A percentile compares a stretch with the other conserved stretches of the same genome.
Conservation (phyloP, 2,113 vertebrate species). For the Gymnocephalus cernua region DNA sequence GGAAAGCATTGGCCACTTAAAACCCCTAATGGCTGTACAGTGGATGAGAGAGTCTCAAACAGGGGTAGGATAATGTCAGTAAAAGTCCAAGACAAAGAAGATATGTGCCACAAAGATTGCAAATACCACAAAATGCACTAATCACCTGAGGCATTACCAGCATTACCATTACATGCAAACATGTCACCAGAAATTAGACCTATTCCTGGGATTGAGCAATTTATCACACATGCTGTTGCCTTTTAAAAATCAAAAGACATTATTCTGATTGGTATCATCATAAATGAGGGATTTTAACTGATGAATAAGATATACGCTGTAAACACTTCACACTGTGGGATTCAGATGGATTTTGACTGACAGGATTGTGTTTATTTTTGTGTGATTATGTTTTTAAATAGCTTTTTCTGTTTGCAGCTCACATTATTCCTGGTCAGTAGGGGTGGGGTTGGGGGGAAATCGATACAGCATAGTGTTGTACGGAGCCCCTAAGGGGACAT, state of each 20-base stretch:
- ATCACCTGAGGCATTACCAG: neutral
- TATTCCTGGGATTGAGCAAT: neutral
- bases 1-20: neutral
- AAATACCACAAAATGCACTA: neutral
- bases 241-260: neutral
- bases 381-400: neutral
- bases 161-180: neutral
- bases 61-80: too few species aligned
- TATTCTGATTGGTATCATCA: conserved; percentile 2
- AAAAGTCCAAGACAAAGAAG: neutral
- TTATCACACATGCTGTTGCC: neutral
- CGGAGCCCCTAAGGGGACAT: too few species aligned
- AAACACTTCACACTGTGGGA: conserved; percentile 12
- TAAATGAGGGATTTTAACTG: conserved; percentile 11
- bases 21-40: neutral
- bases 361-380: conserved; percentile 8
- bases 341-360: conserved; percentile 17
- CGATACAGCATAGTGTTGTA: too few species aligned
- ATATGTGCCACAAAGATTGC: neutral
- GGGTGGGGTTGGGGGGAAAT: too few species aligned
- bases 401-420: neutral
- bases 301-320: neutral
- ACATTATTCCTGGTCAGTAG: neutral
- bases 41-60: neutral
- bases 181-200: neutral